phyloP scores from a whole-genome alignment of 2,888 invertebrate genomes.

The Drosophila atroscutellata region DNA sequence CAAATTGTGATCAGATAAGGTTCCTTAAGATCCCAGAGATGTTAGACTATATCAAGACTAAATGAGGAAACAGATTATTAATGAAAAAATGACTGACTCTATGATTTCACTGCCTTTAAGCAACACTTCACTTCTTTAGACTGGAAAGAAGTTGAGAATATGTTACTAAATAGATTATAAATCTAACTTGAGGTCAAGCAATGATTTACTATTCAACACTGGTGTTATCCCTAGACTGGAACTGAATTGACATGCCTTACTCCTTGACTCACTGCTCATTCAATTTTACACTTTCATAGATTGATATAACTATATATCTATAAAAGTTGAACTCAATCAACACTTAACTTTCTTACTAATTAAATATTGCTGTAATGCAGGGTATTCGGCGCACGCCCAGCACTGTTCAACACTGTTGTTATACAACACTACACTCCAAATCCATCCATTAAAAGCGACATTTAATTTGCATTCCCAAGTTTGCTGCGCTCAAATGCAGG shows the following conservation, averaged over 20 bases:
- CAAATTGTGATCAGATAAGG: not conserved
- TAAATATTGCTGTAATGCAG: not conserved
- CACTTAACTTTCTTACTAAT: not conserved
- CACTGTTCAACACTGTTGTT: not conserved
- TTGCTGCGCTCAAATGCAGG: constrained; percentile 3
- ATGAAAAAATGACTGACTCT: not conserved
- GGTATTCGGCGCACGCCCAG: not conserved
- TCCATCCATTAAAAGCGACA: too few species aligned
- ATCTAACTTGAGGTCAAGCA: not conserved
- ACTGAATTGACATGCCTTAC: too few species aligned
- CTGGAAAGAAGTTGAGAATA: not conserved
- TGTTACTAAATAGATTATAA: not conserved
- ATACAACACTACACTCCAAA: too few species aligned
- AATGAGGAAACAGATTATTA: not conserved
- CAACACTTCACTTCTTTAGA: not conserved
- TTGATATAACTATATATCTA: not conserved
- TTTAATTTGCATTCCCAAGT: not conserved
- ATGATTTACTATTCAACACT: not conserved
- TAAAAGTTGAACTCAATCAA: not conserved
- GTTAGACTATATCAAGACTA: not conserved
- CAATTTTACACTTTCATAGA: not conserved
- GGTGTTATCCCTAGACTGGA: not conserved
- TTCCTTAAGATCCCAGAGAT: too few species aligned
- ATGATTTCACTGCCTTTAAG: not conserved
- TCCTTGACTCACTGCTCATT: not conserved